Conservation (phyloP, 2,888 invertebrate genomes). For the Slavum lentiscoides region DNA sequence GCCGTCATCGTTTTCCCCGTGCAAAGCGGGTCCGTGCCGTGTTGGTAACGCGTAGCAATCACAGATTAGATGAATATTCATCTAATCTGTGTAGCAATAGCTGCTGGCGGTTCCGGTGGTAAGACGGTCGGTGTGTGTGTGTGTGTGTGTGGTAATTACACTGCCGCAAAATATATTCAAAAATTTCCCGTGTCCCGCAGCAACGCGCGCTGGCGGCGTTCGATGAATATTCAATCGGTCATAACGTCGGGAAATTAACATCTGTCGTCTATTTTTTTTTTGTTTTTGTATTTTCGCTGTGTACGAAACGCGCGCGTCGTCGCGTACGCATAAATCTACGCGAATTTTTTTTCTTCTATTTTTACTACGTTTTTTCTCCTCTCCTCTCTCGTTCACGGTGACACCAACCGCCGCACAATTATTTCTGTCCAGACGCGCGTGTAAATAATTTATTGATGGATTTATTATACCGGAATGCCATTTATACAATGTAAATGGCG, state of each 20-base stretch:
- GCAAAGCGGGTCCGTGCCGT: too few species aligned
- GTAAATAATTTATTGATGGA: neutral
- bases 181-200: neutral
- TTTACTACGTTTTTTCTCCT: neutral
- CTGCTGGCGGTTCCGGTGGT: constrained; percentile 17
- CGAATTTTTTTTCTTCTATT: neutral
- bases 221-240: constrained; percentile 37
- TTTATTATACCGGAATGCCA: constrained; percentile 1
- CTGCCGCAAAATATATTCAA: constrained; percentile 28
- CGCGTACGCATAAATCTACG: neutral
- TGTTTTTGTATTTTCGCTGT: neutral
- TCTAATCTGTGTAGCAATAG: too few species aligned
- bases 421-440: neutral
- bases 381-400: neutral
- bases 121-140: too few species aligned
- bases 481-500: neutral
- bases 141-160: constrained; percentile 35
- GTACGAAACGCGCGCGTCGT: neutral
- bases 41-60: too few species aligned
- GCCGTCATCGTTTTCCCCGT: too few species aligned
- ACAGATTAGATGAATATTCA: too few species aligned
- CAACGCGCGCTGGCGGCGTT: neutral
- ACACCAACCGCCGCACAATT: too few species aligned
- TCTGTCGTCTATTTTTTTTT: neutral
- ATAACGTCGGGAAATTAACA: constrained; percentile 23